Percentiles rank a stretch among this genome's conserved stretches.
phyloP scores from a whole-genome alignment of 1,140 invertebrate genomes.

The Drosophila auraria region DNA sequence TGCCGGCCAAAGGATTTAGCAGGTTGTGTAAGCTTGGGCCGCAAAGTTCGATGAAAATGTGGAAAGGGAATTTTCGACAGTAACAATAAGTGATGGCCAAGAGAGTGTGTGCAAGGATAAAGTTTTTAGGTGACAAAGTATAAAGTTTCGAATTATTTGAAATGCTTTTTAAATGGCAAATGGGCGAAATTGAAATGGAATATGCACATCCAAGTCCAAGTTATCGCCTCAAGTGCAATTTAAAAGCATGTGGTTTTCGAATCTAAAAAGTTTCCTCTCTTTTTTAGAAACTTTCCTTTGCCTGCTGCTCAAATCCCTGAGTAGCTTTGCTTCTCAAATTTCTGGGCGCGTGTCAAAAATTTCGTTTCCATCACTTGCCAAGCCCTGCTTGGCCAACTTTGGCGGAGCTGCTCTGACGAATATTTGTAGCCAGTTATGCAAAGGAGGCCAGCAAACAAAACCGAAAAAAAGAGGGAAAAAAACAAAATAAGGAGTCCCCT shows the following conservation, averaged over 20 bases:
- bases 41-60: conserved; percentile 52
- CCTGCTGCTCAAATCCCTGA: conserved; percentile 1
- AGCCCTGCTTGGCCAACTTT: conserved; percentile 44
- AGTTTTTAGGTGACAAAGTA: conserved; percentile 55
- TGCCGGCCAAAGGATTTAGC: conserved; percentile 40
- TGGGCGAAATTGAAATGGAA: conserved; percentile 46
- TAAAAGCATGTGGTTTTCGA: conserved; percentile 9
- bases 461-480: conserved; percentile 19
- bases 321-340: conserved; percentile 30
- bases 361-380: conserved; percentile 62
- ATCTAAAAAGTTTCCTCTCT: conserved; percentile 30
- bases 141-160: conserved; percentile 47
- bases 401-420: neutral
- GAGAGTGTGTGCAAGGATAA: conserved; percentile 37
- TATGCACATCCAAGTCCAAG: conserved; percentile 44
- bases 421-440: conserved; percentile 78
- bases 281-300: neutral
- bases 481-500: conserved; percentile 41
- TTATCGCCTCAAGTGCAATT: conserved; percentile 31
- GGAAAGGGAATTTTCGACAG: conserved; percentile 47
- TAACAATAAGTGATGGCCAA: conserved; percentile 58
- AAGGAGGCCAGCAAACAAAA: conserved; percentile 65
- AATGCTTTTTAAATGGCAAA: conserved; percentile 48
- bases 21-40: conserved; percentile 32
- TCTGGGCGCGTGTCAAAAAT: conserved; percentile 71